These are phyloP conservation scores for Tylochromis polylepis DNA, from an alignment of 2,113 vertebrate species.

Conservation along the genomic window DNA sequence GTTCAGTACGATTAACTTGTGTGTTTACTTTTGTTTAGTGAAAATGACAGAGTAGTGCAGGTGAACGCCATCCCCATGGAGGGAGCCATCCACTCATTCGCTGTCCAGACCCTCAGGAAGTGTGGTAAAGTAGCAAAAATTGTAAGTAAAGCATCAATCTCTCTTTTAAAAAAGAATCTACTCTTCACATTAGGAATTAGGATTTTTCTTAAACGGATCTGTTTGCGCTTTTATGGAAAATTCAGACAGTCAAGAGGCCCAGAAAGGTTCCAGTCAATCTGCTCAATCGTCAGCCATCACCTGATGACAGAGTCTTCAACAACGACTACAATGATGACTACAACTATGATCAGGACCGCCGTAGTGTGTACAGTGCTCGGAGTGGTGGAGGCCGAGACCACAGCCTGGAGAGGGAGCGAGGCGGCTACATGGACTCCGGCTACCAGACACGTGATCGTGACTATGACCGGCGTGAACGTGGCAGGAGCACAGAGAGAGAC, in stretches of 20 bases:
- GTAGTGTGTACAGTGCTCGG: conserved; percentile 77
- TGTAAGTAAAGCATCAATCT: conserved; percentile 73
- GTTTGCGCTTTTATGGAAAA: neutral
- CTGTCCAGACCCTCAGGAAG: conserved; percentile 92
- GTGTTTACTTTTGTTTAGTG: conserved; percentile 68
- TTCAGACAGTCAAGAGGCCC: conserved; percentile 87
- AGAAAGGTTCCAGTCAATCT: conserved; percentile 78
- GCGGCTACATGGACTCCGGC: conserved; percentile 67
- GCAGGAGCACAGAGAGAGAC: conserved; percentile 67
- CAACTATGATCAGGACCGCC: conserved; percentile 73
- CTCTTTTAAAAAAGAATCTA: neutral
- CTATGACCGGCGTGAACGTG: conserved; percentile 61
- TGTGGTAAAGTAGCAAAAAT: conserved; percentile 95
- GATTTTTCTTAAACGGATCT: neutral
- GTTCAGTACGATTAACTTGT: neutral
- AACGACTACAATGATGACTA: conserved; percentile 83
- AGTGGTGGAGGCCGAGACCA: conserved; percentile 75
- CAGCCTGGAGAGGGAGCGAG: conserved; percentile 55
- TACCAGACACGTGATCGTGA: conserved; percentile 62
- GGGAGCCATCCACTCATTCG: conserved; percentile 87
- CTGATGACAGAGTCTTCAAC: conserved; percentile 79
- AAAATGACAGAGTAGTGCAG: conserved; percentile 88
- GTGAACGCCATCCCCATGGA: conserved; percentile 92
- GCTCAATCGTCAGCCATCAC: conserved; percentile 71
- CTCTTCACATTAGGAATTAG: neutral